Base-by-base conservation (phyloP, 2,888 invertebrate species). In the Eristalinus aeneus region DNA sequence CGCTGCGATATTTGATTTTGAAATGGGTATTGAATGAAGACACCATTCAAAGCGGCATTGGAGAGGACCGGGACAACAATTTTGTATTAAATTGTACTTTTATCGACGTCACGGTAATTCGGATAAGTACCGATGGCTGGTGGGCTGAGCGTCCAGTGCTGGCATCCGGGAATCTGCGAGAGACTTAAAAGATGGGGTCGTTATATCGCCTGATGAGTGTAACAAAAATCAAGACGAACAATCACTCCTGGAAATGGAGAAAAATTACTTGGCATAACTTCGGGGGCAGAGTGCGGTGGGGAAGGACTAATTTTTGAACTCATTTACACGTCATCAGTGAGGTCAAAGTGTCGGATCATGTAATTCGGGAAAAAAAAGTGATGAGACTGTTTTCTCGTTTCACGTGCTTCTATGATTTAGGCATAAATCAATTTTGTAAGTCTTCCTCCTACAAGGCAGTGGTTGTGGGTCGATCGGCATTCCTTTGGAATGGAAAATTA, bases 1-100 rank as follows among this genome's bases (percentile, higher is more conserved):
- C 61, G 76, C 36, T 68, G 76, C 36, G 36, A 68, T 27, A 69
- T 76, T 76, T 36, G 64, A 71, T 64, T 71, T 56, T 22, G 39
- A 71, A 46, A 64, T 77, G 69, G 46, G 32, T 27, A 64, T 69
- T 69, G 77, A 76, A 76, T 69, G 16, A 46, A 46, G 23, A 54
- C 20, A n/a, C 11, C 27, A 63, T n/a, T 9, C 54, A 39, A 22
- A 20, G 0, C 12, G 27, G 27, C 27, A 5, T 3, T 27, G 27
- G 27, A 2, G 27, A 12, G 36, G 1, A 10, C 27, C 60, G 39
- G 27, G 11, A n/a, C n/a, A 68, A 34, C 16, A 34, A 61, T 61
- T 69, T 69, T 67, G 32, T 60, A 60, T 46, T 46, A 60, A 67
- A 58, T 67, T 67, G 32, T 16, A 34, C 61, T 63, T 63, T n/a